Evolutionary conservation across 2,888 invertebrate species (phyloP).

Genomic region (Girardia tigrina): DNA sequence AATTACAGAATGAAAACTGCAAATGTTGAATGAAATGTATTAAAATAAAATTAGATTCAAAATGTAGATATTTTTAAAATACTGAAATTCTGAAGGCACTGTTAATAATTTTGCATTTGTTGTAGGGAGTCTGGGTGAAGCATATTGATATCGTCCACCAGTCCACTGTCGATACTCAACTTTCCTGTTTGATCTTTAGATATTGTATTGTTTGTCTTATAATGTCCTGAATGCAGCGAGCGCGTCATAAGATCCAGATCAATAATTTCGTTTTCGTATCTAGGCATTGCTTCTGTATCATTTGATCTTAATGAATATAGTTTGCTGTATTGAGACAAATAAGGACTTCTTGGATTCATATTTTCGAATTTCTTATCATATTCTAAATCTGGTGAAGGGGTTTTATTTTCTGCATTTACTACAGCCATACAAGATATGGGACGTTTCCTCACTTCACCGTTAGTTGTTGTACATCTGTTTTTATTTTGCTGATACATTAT

Average conservation of each 20-base stretch:
- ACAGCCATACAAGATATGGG: not conserved
- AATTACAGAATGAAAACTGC: not conserved
- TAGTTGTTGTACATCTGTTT: not conserved
- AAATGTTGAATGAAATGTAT: not conserved
- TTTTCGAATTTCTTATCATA: not conserved
- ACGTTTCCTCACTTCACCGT: not conserved
- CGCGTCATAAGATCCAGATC: not conserved
- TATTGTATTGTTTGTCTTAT: not conserved
- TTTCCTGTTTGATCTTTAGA: conserved; percentile 3
- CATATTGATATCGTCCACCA: not conserved
- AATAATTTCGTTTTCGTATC: not conserved
- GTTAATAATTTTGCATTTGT: conserved; percentile 3
- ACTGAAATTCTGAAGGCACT: conserved; percentile 19
- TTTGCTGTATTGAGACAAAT: conserved; percentile 7
- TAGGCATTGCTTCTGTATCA: not conserved
- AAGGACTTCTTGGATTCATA: not conserved
- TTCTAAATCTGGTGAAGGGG: not conserved
- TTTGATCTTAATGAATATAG: not conserved
- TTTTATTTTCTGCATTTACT: not conserved
- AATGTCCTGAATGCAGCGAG: not conserved
- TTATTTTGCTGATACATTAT: not conserved
- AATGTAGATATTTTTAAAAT: not conserved
- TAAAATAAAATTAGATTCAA: not conserved
- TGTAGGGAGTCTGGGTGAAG: not conserved
- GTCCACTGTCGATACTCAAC: conserved; percentile 5